phyloP scores from a whole-genome alignment of 2,888 invertebrate genomes.

The Hypomecis punctinalis region DNA sequence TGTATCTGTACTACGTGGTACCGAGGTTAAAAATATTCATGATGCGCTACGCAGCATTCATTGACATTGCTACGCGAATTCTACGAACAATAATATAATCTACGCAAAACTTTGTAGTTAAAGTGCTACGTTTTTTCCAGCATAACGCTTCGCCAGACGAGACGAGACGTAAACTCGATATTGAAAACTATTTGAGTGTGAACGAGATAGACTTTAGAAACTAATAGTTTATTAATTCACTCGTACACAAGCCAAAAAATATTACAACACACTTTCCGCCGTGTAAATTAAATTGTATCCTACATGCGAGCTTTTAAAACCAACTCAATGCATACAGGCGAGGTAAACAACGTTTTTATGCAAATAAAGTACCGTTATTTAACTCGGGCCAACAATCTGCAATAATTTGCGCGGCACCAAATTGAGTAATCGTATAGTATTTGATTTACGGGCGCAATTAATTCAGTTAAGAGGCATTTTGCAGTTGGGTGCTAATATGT shows the following conservation, averaged over 20 bases:
- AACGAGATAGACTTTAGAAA: too few relatives aligned
- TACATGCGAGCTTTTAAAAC: slow-evolving; percentile 25
- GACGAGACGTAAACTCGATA: too few relatives aligned
- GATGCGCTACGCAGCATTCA: too few relatives aligned
- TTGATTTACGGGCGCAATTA: slow-evolving; percentile 34
- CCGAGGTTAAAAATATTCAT: too few relatives aligned
- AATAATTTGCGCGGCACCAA: slow-evolving; percentile 37
- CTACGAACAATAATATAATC: too few relatives aligned
- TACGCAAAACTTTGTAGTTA: too few relatives aligned
- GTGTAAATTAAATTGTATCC: slow-evolving; percentile 15
- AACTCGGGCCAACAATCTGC: slow-evolving; percentile 37
- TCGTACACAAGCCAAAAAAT: neutral
- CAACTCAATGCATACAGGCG: slow-evolving; percentile 24
- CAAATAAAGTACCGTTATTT: slow-evolving; percentile 37
- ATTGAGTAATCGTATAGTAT: slow-evolving; percentile 32
- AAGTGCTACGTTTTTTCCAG: too few relatives aligned
- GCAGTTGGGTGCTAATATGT: neutral
- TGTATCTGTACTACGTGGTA: too few relatives aligned
- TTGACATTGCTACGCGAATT: too few relatives aligned
- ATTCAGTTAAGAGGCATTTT: slow-evolving; percentile 20
- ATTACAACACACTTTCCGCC: neutral
- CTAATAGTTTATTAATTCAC: too few relatives aligned
- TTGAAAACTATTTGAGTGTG: too few relatives aligned
- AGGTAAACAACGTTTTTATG: slow-evolving; percentile 37
- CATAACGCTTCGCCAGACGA: too few relatives aligned